Evolutionary conservation across 2,113 vertebrate genomes (phyloP), one percentile per base, ranked within the genome.

Genomic region (Phrynosoma blainvillii): DNA sequence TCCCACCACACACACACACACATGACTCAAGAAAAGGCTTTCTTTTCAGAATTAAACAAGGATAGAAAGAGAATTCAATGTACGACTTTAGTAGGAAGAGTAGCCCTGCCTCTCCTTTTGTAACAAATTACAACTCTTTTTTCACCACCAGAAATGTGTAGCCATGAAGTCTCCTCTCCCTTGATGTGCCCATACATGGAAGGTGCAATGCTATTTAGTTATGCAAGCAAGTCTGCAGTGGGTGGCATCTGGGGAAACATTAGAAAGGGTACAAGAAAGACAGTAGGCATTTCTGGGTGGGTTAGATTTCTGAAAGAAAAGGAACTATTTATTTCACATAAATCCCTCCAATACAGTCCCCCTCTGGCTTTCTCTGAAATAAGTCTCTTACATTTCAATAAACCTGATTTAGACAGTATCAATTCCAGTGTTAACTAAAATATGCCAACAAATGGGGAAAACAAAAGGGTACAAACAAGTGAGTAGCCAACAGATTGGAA

Each of bases 21-120:
- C n/a, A n/a, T n/a, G n/a, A 40, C 54, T 84, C 54, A 0, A 1
- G 80, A 36, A 25, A 84, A 81, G 12, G 65, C 54, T 71, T 88
- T 89, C 75, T 84, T 79, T 84, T 21, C 70, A n/a, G 87, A 92
- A 90, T 89, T 47, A 90, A 92, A 88, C 0, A 0, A 73, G 30
- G 62, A 21, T 76, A 84, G 82, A 71, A 86, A 91, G 81, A 65
- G 59, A 52, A 73, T 20, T 86, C 36, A 83, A 3, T 0, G 0
- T 11, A 68, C 78, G 71, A 23, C 86, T 84, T 27, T 4, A 0
- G 78, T 27, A 66, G 78, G 77, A 92, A 82, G 0, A 1, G n/a
- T 79, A 32, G 77, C 80, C 70, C 62, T 0, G 0, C 27, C 23
- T 70, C 77, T 70, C 74, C 0, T 0, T 20, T 52, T 18, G 36